These are phyloP conservation scores for Corynorhinus townsendii DNA, from an alignment of 2,113 vertebrate species.

Conservation along the genomic window DNA sequence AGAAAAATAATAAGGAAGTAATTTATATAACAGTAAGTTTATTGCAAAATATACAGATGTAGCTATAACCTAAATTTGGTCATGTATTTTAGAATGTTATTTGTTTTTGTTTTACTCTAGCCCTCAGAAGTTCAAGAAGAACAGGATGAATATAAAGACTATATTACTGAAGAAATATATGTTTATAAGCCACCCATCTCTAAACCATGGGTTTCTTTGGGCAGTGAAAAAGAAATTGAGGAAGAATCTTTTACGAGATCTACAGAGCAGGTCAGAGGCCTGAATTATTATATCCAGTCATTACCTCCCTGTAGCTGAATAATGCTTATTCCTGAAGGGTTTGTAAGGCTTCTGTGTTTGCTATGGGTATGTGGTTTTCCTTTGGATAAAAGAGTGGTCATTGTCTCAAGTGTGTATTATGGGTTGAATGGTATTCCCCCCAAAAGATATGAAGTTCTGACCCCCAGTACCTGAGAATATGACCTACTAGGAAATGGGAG, in stretches of 20 bases:
- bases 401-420: neutral
- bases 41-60: neutral
- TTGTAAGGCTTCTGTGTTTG: neutral
- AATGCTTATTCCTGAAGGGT: neutral
- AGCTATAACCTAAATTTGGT: neutral
- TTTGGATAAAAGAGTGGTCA: neutral
- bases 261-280: conserved; percentile 79
- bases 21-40: neutral
- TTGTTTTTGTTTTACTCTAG: conserved; percentile 75
- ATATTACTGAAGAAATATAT: conserved; percentile 37
- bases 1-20: neutral
- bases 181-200: conserved; percentile 75
- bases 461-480: neutral
- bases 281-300: neutral
- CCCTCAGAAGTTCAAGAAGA: conserved; percentile 72
- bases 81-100: neutral
- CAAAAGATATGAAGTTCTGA: neutral
- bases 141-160: conserved; percentile 51
- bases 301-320: neutral
- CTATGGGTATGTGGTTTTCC: neutral
- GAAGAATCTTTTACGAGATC: conserved; percentile 84
- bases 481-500: neutral
- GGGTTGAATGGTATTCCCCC: neutral
- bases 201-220: conserved; percentile 89
- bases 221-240: conserved; percentile 92